Base-by-base conservation (phyloP, 1,140 invertebrate genomes). In the Brachionus rotundiformis region DNA sequence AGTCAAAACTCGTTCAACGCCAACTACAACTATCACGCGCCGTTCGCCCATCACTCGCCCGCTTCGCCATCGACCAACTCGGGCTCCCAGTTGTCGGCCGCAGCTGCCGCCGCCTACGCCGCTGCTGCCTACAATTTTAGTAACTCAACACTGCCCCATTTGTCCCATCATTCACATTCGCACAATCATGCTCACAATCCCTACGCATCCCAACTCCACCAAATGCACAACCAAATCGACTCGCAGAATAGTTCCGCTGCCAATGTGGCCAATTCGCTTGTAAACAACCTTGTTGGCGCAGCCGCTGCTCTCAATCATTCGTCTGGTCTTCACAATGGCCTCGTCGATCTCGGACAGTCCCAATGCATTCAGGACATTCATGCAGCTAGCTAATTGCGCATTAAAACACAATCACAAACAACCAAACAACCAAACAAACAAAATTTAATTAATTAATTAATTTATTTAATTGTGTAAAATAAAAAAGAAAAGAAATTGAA, bases 291-390 rank as follows among this genome's bases (percentile, higher is more conserved):
- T 25, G 68, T 73, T 8, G 68, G 68, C 23, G 68, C 68, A 25
- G 68, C 68, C 0, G 39, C 68, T 16, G 68, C 68, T 19, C 63
- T 68, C 31, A 68, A 68, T 39, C 63, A 68, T 19, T 36, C 63
- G n/a, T 41, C 68, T 73, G 68, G 68, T 73, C 68, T 79, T 23
- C 76, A 79, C 27, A 79, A 79, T 41, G 76, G 76, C 19, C 47
- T 79, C 19, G 76, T 79, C 36, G 76, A 79, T 63, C 31, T 79
- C 31, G 76, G 76, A 79, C 76, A 79, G 54, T 79, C 76, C 4
- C 29, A 63, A 33, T 79, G 76, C 36, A 79, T 79, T 29, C 76
- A 79, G 54, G 76, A 79, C 47, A 79, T 79, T 23, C 76, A 79
- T 59, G 76, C 76, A 2, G 59, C 76, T 59, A 79, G 76, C 36